Base-by-base conservation (phyloP, 2,113 vertebrate species). In the Lepus europaeus region DNA sequence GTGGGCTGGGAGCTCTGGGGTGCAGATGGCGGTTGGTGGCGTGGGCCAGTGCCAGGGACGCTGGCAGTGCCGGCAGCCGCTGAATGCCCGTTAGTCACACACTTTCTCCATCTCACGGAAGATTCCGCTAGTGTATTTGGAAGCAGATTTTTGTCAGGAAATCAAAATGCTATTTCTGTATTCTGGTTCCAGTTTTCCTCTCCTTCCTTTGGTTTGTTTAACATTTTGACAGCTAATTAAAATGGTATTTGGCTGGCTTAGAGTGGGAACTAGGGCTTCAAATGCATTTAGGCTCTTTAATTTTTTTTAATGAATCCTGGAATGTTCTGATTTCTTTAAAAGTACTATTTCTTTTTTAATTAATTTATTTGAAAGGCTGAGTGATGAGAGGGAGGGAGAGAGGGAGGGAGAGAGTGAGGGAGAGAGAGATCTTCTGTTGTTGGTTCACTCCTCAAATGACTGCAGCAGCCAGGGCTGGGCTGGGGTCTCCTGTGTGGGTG, bases 101-200 rank as follows among this genome's bases (percentile, higher is more conserved):
- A 1, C n/a, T 49, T 36, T 72, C 70, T 33, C 27, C 36, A 12
- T 61, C 51, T 49, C 88, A 17, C 11, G 10, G 51, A 56, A 39
- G 73, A 31, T 19, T 7, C 61, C 9, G 63, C 53, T 64, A 61
- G 1, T 64, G 29, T 49, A 23, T 87, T 82, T n/a, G 45, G 59
- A n/a, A 90, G 70, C 87, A 83, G 72, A 79, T 39, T 89, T 79
- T 84, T 79, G 66, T 81, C 84, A n/a, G 29, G 70, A 29, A 63
- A 49, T 49, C 53, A 63, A 87, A 84, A 20, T 16, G 17, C 16
- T 14, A 16, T 68, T 88, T 91, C 16, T 33, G 3, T 70, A 16
- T 80, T 89, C 22, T 61, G n/a, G 7, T 82, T 92, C 39, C 80
- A 70, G 11, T 2, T 7, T 25, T 27, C 51, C 9, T 9, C 9